Evolutionary conservation across 2,888 invertebrate species (phyloP).

Genomic region (Mechanitis messenoides): DNA sequence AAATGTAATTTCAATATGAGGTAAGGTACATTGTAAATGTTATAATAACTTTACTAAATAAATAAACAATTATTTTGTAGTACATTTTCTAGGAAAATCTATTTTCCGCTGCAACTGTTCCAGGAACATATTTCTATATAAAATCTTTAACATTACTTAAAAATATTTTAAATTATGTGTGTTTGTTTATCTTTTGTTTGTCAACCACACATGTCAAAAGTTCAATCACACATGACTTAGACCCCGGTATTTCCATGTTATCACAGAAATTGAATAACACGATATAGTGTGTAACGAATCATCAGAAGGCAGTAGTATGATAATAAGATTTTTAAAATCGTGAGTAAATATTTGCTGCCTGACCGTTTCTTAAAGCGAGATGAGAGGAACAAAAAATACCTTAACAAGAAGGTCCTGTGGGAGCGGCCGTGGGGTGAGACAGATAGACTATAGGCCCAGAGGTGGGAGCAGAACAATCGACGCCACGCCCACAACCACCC

Average conservation of each 20-base stretch:
- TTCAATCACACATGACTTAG: too few species aligned
- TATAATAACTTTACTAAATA: too few species aligned
- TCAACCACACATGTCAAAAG: too few species aligned
- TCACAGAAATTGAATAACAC: neutral
- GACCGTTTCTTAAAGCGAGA: conserved; percentile 68
- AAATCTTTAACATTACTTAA: too few species aligned
- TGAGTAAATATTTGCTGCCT: conserved; percentile 75
- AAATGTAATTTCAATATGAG: too few species aligned
- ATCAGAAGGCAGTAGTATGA: conserved; percentile 49
- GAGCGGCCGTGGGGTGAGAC: conserved; percentile 64
- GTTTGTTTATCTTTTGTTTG: too few species aligned
- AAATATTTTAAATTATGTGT: too few species aligned
- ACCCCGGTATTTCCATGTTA: neutral
- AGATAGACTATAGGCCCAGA: conserved; percentile 35
- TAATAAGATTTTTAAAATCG: conserved; percentile 73
- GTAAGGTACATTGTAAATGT: too few species aligned
- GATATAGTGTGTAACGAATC: conserved; percentile 18
- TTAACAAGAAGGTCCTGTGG: conserved; percentile 75
- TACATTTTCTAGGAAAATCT: too few species aligned
- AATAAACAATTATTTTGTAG: too few species aligned
- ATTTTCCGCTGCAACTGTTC: too few species aligned
- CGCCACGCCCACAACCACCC: conserved; percentile 75
- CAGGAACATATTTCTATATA: too few species aligned
- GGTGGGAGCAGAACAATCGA: conserved; percentile 45
- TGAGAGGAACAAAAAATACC: conserved; percentile 70